These are phyloP conservation scores for Nomada hirtipes DNA, from an alignment of 2,888 invertebrate genomes.

Conservation along the genomic window DNA sequence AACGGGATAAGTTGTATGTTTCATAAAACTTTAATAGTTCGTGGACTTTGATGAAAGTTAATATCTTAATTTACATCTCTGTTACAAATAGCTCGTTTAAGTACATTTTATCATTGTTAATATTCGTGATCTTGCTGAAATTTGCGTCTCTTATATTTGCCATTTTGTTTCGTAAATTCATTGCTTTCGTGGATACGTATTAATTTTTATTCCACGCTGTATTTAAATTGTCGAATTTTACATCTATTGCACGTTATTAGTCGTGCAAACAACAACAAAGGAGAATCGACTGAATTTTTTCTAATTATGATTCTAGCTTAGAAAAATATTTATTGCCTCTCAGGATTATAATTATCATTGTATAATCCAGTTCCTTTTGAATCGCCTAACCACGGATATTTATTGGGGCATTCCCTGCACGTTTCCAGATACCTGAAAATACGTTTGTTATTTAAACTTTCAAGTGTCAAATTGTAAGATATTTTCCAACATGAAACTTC, in stretches of 20 bases:
- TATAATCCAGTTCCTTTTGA: constrained; percentile 92
- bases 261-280: constrained; percentile 54
- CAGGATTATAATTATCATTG: constrained; percentile 92
- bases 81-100: constrained; percentile 5
- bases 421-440: constrained; percentile 92
- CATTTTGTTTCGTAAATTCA: constrained; percentile 17
- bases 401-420: constrained; percentile 93
- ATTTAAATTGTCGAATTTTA: constrained; percentile 18
- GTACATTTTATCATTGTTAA: constrained; percentile 27
- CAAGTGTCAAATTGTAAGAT: not conserved
- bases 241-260: constrained; percentile 38
- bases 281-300: constrained; percentile 43
- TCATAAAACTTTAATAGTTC: constrained; percentile 3
- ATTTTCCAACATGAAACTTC: not conserved
- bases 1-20: not conserved
- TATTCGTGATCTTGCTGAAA: constrained; percentile 1
- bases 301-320: constrained; percentile 60
- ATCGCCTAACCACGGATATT: constrained; percentile 95
- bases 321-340: constrained; percentile 83
- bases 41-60: not conserved
- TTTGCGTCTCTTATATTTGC: constrained; percentile 21
- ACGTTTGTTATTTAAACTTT: constrained; percentile 9
- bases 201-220: not conserved
- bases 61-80: constrained; percentile 17
- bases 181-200: constrained; percentile 10